phyloP scores from a whole-genome alignment of 2,888 invertebrate genomes.

The Acronicta aceris region DNA sequence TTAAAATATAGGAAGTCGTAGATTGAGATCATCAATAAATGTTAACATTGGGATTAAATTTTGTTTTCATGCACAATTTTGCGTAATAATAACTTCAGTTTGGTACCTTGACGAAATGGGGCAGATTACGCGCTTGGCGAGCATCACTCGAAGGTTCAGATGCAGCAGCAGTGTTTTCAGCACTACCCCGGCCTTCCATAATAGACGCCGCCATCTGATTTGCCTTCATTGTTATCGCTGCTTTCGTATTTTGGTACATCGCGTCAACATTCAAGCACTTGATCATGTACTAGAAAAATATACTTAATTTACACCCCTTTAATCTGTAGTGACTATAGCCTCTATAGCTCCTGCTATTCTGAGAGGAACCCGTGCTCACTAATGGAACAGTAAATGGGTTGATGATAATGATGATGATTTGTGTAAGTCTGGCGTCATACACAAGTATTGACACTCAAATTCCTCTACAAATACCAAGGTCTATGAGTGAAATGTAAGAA shows the following conservation, averaged over 20 bases:
- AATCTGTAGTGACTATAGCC: no score
- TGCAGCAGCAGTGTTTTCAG: background rate
- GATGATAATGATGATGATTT: no score
- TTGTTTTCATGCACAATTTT: no score
- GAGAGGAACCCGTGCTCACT: no score
- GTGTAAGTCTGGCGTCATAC: no score
- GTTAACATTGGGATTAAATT: no score
- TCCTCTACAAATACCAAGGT: no score
- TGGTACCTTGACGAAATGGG: conserved; percentile 68
- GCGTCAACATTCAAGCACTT: conserved; percentile 51
- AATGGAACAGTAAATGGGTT: no score
- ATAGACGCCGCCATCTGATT: conserved; percentile 7
- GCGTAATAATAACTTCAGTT: no score
- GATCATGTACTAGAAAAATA: conserved; percentile 54
- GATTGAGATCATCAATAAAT: background rate
- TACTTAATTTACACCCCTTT: background rate
- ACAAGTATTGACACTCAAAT: no score
- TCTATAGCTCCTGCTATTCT: no score
- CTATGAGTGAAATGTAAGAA: no score
- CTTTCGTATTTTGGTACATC: conserved; percentile 36
- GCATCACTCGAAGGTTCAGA: conserved; percentile 1
- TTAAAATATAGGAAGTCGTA: background rate
- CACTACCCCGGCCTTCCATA: conserved; percentile 1
- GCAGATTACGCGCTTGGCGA: conserved; percentile 34
- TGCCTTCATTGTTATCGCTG: conserved; percentile 25